These are phyloP conservation scores for human (Homo sapiens) DNA, from an alignment of 2,113 vertebrate genomes.

Conservation along the genomic window GRCh38 chr11:122717501-122718000, in stretches of 20 bases:
- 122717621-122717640: neutral
- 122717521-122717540: neutral
- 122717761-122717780: slow-evolving; percentile 39
- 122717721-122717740: slow-evolving; percentile 56
- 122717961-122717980: too few species aligned
- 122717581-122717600: slow-evolving; percentile 48
- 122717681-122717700: slow-evolving; percentile 50
- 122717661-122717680: neutral
- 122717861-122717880: neutral
- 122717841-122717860: neutral
- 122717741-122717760: slow-evolving; percentile 30
- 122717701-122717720: slow-evolving; percentile 1
- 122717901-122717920: neutral
- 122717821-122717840: neutral
- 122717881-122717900: neutral
- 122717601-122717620: neutral
- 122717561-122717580: neutral
- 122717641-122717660: slow-evolving; percentile 47
- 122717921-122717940: too few species aligned
- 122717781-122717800: slow-evolving; percentile 65
- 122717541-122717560: neutral
- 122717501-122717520: neutral
- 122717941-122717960: too few species aligned
- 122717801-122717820: slow-evolving; percentile 29
- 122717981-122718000: too few species aligned